Evolutionary conservation across 1,140 invertebrate genomes (phyloP).

Genomic region (Uloborus diversus): DNA sequence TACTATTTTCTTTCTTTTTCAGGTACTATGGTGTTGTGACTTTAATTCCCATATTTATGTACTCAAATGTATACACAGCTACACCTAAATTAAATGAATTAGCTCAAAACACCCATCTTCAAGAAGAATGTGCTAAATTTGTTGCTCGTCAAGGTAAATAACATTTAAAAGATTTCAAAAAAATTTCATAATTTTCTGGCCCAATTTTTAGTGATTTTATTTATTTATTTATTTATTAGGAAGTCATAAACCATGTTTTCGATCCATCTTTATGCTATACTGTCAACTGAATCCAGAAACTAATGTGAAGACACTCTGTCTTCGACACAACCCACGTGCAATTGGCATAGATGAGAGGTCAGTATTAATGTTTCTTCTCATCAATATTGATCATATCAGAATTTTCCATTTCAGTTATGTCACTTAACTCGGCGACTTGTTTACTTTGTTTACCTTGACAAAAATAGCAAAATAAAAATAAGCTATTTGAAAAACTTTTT

Average conservation of each 20-base stretch:
- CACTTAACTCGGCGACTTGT: not conserved
- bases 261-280: slow-evolving; percentile 83
- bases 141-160: slow-evolving; percentile 72
- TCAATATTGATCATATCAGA: not conserved
- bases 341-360: slow-evolving; percentile 69
- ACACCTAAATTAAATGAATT: slow-evolving; percentile 77
- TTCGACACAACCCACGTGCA: slow-evolving; percentile 78
- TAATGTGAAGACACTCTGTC: slow-evolving; percentile 84
- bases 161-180: too few species aligned
- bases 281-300: slow-evolving; percentile 84
- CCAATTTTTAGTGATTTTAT: not conserved
- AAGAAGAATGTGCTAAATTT: slow-evolving; percentile 78
- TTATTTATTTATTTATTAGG: slow-evolving; percentile 60
- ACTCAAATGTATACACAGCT: slow-evolving; percentile 90
- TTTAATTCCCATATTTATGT: slow-evolving; percentile 90
- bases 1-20: slow-evolving; percentile 20
- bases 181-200: not conserved
- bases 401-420: not conserved
- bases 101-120: slow-evolving; percentile 72
- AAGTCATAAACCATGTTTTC: slow-evolving; percentile 72
- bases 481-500: too few species aligned
- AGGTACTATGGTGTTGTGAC: slow-evolving; percentile 80
- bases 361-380: not conserved
- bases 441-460: too few species aligned
- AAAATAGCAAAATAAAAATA: too few species aligned